phyloP scores from a whole-genome alignment of 1,140 invertebrate species.

The Aporrectodea caliginosa region DNA sequence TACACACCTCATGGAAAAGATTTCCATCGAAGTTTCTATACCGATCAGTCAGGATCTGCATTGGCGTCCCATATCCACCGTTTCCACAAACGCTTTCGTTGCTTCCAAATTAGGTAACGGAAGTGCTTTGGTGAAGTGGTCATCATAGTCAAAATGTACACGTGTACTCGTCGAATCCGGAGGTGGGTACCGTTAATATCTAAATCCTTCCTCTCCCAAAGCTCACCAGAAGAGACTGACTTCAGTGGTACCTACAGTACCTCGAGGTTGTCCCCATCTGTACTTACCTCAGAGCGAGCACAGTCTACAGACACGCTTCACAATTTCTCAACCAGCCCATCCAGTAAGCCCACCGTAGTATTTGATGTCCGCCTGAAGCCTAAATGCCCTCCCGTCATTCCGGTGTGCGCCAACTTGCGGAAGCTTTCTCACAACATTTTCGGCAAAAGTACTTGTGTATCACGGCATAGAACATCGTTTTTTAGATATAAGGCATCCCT shows the following conservation, averaged over 20 bases:
- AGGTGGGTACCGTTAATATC: too few species aligned
- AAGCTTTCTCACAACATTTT: not conserved
- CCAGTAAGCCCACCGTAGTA: not conserved
- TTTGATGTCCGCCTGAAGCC: not conserved
- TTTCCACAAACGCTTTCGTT: not conserved
- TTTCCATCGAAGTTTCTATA: too few species aligned
- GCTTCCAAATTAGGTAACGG: too few species aligned
- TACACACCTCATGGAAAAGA: not conserved
- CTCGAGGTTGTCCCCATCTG: not conserved
- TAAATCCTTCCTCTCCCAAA: not conserved
- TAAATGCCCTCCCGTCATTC: not conserved
- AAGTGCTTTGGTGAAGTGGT: too few species aligned
- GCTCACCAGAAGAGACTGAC: not conserved
- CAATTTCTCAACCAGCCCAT: not conserved
- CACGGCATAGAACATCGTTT: not conserved
- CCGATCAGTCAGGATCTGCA: not conserved
- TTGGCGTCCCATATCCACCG: not conserved
- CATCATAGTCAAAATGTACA: too few species aligned
- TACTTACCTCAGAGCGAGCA: not conserved
- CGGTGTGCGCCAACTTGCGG: not conserved
- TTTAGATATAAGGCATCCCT: not conserved
- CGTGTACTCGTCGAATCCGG: too few species aligned
- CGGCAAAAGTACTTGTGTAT: not conserved
- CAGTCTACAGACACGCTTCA: not conserved
- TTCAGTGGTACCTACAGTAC: not conserved